Conservation (phyloP, 1,140 invertebrate species). For the Brachionus angularis region DNA sequence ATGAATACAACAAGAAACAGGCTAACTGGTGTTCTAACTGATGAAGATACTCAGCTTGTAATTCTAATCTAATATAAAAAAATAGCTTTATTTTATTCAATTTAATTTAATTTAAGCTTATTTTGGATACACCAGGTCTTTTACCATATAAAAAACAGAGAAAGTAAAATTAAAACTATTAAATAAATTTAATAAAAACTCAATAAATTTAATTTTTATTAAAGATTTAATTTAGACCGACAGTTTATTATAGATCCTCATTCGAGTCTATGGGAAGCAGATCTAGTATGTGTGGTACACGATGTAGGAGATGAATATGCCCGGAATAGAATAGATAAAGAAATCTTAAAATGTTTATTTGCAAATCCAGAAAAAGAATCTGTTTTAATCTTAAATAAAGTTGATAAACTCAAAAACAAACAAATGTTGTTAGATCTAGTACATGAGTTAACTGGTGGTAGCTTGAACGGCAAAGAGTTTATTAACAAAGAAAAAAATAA, state of each 20-base stretch:
- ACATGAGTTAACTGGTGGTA: constrained; percentile 66
- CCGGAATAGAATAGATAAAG: constrained; percentile 65
- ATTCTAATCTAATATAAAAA: constrained; percentile 17
- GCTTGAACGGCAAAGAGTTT: constrained; percentile 50
- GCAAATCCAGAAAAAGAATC: constrained; percentile 65
- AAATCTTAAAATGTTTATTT: constrained; percentile 68
- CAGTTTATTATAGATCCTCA: constrained; percentile 67
- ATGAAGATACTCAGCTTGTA: constrained; percentile 74
- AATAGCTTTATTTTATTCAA: not conserved
- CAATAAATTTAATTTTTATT: constrained; percentile 32
- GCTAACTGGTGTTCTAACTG: constrained; percentile 68
- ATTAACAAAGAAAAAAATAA: constrained; percentile 9
- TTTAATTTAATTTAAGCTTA: constrained; percentile 51
- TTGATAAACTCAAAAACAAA: constrained; percentile 75
- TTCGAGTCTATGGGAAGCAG: constrained; percentile 67
- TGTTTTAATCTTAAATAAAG: constrained; percentile 82
- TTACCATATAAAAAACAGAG: constrained; percentile 66
- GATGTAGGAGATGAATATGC: constrained; percentile 71
- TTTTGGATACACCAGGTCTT: constrained; percentile 79
- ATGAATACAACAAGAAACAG: constrained; percentile 79
- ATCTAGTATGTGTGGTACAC: constrained; percentile 78
- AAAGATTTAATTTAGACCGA: constrained; percentile 59
- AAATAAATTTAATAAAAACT: not conserved
- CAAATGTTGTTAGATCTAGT: constrained; percentile 68
- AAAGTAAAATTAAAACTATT: constrained; percentile 57